phyloP scores from a whole-genome alignment of 2,113 vertebrate genomes.

The Rallus limicola region DNA sequence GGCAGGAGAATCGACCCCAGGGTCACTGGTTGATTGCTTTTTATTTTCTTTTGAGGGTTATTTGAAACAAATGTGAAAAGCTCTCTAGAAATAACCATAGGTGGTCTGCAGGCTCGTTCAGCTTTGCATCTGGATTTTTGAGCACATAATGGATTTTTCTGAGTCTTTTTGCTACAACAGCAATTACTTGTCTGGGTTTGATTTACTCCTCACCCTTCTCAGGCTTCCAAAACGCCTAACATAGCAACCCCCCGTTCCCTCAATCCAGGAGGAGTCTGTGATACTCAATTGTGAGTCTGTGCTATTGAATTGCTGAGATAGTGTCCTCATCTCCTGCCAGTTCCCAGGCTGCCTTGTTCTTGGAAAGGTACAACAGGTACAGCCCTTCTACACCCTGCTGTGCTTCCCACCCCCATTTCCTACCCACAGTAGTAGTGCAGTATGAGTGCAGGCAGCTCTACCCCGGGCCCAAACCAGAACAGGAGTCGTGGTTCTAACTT shows the following conservation, averaged over 20 bases:
- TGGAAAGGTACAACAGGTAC: background rate
- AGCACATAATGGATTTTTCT: background rate
- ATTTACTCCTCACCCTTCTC: background rate
- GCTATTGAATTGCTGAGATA: background rate
- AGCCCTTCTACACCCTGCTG: background rate
- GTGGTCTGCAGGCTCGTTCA: background rate
- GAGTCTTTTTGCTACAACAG: background rate
- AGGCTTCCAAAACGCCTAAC: background rate
- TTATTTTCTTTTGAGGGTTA: background rate
- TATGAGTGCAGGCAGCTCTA: background rate
- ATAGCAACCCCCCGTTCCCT: background rate
- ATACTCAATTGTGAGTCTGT: background rate
- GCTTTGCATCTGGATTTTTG: background rate
- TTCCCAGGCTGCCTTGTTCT: background rate
- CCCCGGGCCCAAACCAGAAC: background rate
- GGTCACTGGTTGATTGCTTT: background rate
- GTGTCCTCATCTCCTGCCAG: background rate
- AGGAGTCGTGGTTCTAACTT: background rate
- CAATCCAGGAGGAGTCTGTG: background rate
- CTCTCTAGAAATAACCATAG: background rate
- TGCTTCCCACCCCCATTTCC: background rate
- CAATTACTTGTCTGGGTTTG: background rate
- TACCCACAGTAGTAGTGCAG: rapidly evolving
- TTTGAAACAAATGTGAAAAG: background rate
- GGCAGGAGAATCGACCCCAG: background rate